phyloP scores from a whole-genome alignment of 2,797 vertebrate species.

The Mallotus villosus region DNA sequence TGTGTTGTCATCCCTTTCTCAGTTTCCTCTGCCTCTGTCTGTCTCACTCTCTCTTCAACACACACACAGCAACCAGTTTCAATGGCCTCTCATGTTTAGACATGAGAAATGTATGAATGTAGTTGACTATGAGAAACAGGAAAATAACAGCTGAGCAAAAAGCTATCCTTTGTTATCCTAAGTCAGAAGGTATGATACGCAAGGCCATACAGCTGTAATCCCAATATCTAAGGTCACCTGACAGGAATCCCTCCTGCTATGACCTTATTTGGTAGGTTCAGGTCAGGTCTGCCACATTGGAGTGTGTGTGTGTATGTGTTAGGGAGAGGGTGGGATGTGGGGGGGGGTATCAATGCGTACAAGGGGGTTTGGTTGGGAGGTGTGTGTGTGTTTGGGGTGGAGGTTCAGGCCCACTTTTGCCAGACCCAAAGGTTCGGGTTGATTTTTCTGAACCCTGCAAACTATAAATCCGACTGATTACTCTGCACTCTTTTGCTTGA shows the following conservation, averaged over 20 bases:
- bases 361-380: slow-evolving; percentile 2
- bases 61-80: slow-evolving; percentile 3
- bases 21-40: slow-evolving; percentile 42
- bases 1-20: slow-evolving; percentile 74
- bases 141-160: slow-evolving; percentile 72
- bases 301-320: neutral
- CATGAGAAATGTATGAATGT: slow-evolving; percentile 74
- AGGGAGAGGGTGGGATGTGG: neutral
- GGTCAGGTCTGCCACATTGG: slow-evolving; percentile 72
- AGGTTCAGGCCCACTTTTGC: slow-evolving; percentile 79
- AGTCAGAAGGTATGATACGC: slow-evolving; percentile 87
- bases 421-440: slow-evolving; percentile 71
- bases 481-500: slow-evolving; percentile 97
- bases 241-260: slow-evolving; percentile 80
- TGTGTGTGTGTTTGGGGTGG: neutral
- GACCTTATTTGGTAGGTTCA: slow-evolving; percentile 83
- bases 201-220: slow-evolving; percentile 85
- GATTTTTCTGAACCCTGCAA: slow-evolving; percentile 75
- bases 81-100: neutral
- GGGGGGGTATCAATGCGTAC: slow-evolving; percentile 17
- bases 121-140: slow-evolving; percentile 68
- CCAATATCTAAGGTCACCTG: slow-evolving; percentile 82
- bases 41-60: slow-evolving; percentile 9
- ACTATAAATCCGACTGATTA: slow-evolving; percentile 99
- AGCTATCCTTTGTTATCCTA: slow-evolving; percentile 85